Base-by-base conservation (phyloP, 2,797 vertebrate genomes). In the Nyctibius grandis region DNA sequence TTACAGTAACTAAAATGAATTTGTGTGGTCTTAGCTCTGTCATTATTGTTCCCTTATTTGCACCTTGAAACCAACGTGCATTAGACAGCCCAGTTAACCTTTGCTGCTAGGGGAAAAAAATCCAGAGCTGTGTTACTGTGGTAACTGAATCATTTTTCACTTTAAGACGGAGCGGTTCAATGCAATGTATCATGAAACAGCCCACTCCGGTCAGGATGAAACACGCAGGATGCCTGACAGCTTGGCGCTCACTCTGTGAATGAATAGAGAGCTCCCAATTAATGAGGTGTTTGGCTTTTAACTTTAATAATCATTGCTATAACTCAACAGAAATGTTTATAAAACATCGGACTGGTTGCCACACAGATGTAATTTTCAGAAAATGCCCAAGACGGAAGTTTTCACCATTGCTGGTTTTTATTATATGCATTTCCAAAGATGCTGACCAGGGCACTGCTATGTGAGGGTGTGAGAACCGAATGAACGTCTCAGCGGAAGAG, bases 101-200 rank as follows among this genome's bases (percentile, higher is more conserved):
- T 97, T 13, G 1, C 93, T 90, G 69, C 82, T 69, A 77, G 82
- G 93, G 97, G 96, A 97, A 6, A 64, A n/a, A 91, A 95, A 92
- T 82, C 36, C 33, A 54, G 95, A 93, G 91, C 92, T 88, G 89
- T 47, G 97, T 98, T 98, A 93, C 98, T 97, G 73, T 98, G 98
- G 98, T 97, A 98, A 98, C 98, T 93, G 96, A 97, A 97, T 97
- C 95, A 88, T 95, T 97, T 96, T 96, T 96, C 93, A 93, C 95
- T 93, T 90, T 73, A 69, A 97, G 97, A 97, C 9, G 29, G 84
- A 97, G 94, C 17, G 7, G 95, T 97, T 97, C 95, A 95, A 89
- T 89, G 95, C 88, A 88, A 84, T 90, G 95, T 91, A 78, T 96
- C 97, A 95, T 95, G 92, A 96, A 96, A 93, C 80, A 92, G 90